Evolutionary conservation across 2,888 invertebrate genomes (phyloP), one percentile per base, ranked within the genome.

Genomic region (Leptopilina myrica): DNA sequence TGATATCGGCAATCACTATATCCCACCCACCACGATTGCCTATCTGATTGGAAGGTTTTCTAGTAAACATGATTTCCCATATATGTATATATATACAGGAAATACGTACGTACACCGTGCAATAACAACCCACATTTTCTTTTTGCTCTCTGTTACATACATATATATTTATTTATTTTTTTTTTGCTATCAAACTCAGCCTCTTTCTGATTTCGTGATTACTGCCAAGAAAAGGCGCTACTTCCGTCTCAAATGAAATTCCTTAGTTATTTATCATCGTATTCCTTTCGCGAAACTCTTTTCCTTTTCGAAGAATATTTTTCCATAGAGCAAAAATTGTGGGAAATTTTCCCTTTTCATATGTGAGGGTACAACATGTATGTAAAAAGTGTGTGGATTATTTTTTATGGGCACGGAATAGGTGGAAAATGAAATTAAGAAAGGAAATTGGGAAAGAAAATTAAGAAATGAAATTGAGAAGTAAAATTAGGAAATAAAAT

Each of bases 1-100:
- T 89, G 88, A 88, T 86, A 87, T 84, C 85, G 83, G 84, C 85
- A 84, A 88, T 88, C 87, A 87, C 83, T 84, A 81, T 33, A 33
- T 79, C 78, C 80, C 82, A 79, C 82, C 78, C 84, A 82, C 84
- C 83, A 85, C 85, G 86, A 85, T 86, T 86, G 85, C 81, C 84
- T 82, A 84, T 85, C 79, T 85, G 73, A 86, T 87, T 87, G 85
- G 82, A 85, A 86, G 81, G 84, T 84, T 86, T 86, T 43, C 85
- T 49, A 49, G 84, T 83, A 85, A 33, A 84, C 86, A 83, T 84
- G 86, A 86, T 87, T 87, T 87, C 84, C 83, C 12, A 49, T 84
- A 84, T 84, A 43, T 43, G 33, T 33, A 33, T 33, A 33, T 33
- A 33, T 20, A 33, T 33, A 33, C 3, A 84, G 82, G 84, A 84